phyloP scores from a whole-genome alignment of 2,113 vertebrate genomes.

The Oostethus manadensis region DNA sequence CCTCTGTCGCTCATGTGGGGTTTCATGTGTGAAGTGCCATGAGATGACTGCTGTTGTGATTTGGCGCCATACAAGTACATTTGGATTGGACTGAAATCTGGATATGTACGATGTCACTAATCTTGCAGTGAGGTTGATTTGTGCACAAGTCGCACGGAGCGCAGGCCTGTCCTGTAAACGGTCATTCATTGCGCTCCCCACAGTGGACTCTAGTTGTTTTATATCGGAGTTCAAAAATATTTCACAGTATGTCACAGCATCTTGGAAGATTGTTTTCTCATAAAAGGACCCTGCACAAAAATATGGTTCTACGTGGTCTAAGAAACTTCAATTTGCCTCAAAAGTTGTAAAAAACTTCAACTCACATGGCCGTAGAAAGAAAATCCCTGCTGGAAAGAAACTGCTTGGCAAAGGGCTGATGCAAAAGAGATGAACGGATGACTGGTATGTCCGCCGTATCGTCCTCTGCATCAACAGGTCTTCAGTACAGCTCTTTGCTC shows the following conservation, averaged over 20 bases:
- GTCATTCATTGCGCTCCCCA: slow-evolving; percentile 19
- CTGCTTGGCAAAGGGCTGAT: too few species aligned
- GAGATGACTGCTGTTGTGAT: too few species aligned
- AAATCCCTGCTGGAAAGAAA: too few species aligned
- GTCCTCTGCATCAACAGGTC: not conserved
- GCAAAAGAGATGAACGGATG: too few species aligned
- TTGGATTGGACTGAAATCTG: too few species aligned
- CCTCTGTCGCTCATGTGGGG: too few species aligned
- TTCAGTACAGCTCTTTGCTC: not conserved
- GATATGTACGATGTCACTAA: slow-evolving; percentile 2
- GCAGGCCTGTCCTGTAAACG: not conserved
- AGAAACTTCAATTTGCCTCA: not conserved
- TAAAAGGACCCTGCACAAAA: not conserved
- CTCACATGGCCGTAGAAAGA: not conserved
- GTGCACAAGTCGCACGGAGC: slow-evolving; percentile 3
- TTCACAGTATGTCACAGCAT: not conserved
- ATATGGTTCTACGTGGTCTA: not conserved
- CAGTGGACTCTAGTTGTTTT: slow-evolving; percentile 29
- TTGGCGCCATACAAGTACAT: too few species aligned
- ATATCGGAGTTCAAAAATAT: slow-evolving; percentile 28
- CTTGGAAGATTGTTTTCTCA: slow-evolving; percentile 1
- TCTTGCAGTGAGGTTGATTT: slow-evolving; percentile 18
- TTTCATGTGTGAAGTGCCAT: too few species aligned
- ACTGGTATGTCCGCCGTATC: too few species aligned
- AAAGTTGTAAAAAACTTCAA: not conserved